A percentile compares a stretch with the other conserved stretches of the same genome.
phyloP scores from a whole-genome alignment of 2,797 vertebrate genomes.

The Crenichthys baileyi region DNA sequence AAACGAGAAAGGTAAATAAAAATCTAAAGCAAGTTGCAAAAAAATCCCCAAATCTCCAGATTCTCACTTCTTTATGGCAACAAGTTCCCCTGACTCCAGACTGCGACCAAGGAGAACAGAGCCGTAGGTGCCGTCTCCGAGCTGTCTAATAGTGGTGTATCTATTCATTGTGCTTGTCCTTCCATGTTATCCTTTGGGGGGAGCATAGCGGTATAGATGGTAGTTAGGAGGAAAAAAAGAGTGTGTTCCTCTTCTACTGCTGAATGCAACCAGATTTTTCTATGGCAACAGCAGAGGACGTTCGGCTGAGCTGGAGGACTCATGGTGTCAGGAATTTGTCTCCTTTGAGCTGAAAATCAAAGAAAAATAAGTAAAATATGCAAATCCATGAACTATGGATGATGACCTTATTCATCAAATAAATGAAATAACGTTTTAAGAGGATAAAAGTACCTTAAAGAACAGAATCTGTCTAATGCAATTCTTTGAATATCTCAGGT shows the following conservation, averaged over 20 bases:
- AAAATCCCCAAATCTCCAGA: background rate
- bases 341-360: slow-evolving; percentile 48
- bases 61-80: slow-evolving; percentile 96
- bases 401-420: background rate
- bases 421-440: background rate
- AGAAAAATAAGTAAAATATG: background rate
- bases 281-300: slow-evolving; percentile 84
- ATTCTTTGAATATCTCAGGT: background rate
- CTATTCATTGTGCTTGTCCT: slow-evolving; percentile 88
- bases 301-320: slow-evolving; percentile 60
- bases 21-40: slow-evolving; percentile 1
- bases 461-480: background rate
- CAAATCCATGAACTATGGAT: background rate
- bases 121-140: slow-evolving; percentile 96
- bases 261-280: slow-evolving; percentile 88
- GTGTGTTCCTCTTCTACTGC: slow-evolving; percentile 54
- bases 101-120: slow-evolving; percentile 94
- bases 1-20: background rate
- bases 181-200: slow-evolving; percentile 49
- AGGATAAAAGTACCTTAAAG: background rate
- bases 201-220: slow-evolving; percentile 25
- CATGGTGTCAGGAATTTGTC: slow-evolving; percentile 72
- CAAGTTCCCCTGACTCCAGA: slow-evolving; percentile 93
- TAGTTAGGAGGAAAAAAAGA: slow-evolving; percentile 36
- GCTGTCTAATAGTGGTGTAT: slow-evolving; percentile 92